Conservation (phyloP, 2,797 vertebrate species). For the Scarus forsteni region DNA sequence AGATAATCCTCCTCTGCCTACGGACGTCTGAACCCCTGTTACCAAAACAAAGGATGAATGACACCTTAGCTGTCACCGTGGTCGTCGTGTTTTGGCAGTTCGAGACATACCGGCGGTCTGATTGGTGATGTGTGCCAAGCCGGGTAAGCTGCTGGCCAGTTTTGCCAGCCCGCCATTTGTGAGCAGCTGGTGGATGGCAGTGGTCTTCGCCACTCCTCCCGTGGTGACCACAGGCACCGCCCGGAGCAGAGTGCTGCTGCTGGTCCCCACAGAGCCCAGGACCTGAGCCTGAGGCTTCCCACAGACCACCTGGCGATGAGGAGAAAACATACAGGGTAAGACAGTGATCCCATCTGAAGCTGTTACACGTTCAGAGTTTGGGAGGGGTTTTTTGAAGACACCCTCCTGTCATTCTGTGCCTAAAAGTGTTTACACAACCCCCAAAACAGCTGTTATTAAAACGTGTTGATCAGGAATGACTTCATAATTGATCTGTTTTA, state of each 20-base stretch:
- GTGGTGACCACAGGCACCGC: conserved; percentile 92
- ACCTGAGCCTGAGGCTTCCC: conserved; percentile 86
- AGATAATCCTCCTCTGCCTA: conserved; percentile 36
- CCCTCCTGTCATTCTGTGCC: no score
- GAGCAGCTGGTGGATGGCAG: conserved; percentile 96
- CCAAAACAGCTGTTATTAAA: no score
- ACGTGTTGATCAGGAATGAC: no score
- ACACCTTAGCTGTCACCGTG: conserved; percentile 74
- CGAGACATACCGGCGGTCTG: conserved; percentile 91
- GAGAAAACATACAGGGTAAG: neutral
- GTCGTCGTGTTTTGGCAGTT: conserved; percentile 80
- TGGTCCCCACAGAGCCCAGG: conserved; percentile 84
- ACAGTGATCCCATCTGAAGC: no score
- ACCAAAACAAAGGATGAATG: conserved; percentile 59
- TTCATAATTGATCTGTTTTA: no score
- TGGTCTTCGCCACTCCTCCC: conserved; percentile 88
- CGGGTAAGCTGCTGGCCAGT: conserved; percentile 93
- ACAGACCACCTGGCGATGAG: conserved; percentile 78
- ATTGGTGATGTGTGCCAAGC: conserved; percentile 94
- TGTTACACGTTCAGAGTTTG: no score
- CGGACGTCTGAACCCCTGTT: conserved; percentile 55
- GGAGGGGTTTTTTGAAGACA: no score
- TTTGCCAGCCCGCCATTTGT: conserved; percentile 94
- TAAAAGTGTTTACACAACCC: no score
- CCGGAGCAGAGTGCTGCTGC: conserved; percentile 87